phyloP scores from a whole-genome alignment of 2,888 invertebrate species.

The Cheilosia urbana region DNA sequence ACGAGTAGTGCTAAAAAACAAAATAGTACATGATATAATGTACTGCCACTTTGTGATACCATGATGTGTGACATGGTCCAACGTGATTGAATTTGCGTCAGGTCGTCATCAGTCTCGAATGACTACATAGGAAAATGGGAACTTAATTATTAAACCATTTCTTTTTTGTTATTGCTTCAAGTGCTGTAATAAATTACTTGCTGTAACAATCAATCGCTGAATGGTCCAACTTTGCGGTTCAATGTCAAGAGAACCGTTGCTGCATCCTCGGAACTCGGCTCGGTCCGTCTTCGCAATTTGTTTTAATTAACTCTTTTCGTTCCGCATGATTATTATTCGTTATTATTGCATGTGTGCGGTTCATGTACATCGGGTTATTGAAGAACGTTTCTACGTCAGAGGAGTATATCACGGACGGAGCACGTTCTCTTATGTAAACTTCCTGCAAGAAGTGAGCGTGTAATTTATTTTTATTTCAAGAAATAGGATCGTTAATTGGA shows the following conservation, averaged over 20 bases:
- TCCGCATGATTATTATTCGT: constrained; percentile 9
- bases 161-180: constrained; percentile 16
- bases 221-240: constrained; percentile 32
- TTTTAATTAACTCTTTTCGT: constrained; percentile 15
- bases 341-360: constrained; percentile 26
- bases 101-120: constrained; percentile 14
- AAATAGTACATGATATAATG: constrained; percentile 1
- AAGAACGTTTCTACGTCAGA: constrained; percentile 48
- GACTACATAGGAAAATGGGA: constrained; percentile 11
- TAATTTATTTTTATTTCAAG: constrained; percentile 3
- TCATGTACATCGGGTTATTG: constrained; percentile 11
- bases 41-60: constrained; percentile 8
- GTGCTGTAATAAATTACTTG: constrained; percentile 34
- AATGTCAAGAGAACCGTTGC: constrained; percentile 52
- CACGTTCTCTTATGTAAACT: constrained; percentile 59
- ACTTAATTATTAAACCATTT: constrained; percentile 23
- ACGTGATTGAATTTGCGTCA: constrained; percentile 36
- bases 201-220: constrained; percentile 30
- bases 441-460: constrained; percentile 36
- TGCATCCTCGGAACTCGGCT: constrained; percentile 7
- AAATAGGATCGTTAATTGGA: neutral
- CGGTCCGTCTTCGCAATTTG: neutral
- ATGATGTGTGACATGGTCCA: constrained; percentile 14
- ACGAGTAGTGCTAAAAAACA: constrained; percentile 6
- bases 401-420: neutral